Evolutionary conservation across 2,888 invertebrate genomes (phyloP).

Genomic region (Heliconius charithonia): DNA sequence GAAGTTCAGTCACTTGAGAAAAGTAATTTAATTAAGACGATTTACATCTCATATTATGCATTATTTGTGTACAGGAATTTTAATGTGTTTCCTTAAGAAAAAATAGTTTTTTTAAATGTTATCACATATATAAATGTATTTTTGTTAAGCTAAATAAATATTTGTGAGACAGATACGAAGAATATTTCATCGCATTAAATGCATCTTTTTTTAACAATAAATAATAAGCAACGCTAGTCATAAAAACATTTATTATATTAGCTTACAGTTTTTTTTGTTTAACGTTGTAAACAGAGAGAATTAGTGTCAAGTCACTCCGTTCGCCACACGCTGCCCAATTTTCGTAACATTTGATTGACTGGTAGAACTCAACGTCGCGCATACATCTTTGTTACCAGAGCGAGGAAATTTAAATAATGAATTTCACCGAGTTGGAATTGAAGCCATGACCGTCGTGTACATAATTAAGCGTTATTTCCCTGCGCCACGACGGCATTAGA

Average conservation of each 20-base stretch:
- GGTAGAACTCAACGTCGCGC: no score
- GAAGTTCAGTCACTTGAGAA: no score
- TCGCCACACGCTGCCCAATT: no score
- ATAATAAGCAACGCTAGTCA: neutral
- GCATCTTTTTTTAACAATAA: neutral
- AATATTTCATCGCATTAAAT: neutral
- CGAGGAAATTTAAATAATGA: neutral
- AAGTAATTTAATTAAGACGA: no score
- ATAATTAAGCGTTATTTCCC: neutral
- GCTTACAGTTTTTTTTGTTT: no score
- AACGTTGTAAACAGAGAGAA: neutral
- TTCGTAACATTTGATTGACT: neutral
- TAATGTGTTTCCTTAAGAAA: no score
- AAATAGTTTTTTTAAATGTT: no score
- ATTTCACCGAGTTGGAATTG: neutral
- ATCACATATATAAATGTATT: no score
- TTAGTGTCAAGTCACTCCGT: no score
- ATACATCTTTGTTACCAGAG: neutral
- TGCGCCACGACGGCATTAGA: neutral
- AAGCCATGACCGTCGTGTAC: neutral
- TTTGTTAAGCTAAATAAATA: no score
- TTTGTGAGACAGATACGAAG: neutral
- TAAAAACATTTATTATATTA: neutral
- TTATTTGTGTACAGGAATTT: no score
- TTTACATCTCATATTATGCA: no score